Base-by-base conservation (phyloP, 1,140 invertebrate species). In the Euura lappo region DNA sequence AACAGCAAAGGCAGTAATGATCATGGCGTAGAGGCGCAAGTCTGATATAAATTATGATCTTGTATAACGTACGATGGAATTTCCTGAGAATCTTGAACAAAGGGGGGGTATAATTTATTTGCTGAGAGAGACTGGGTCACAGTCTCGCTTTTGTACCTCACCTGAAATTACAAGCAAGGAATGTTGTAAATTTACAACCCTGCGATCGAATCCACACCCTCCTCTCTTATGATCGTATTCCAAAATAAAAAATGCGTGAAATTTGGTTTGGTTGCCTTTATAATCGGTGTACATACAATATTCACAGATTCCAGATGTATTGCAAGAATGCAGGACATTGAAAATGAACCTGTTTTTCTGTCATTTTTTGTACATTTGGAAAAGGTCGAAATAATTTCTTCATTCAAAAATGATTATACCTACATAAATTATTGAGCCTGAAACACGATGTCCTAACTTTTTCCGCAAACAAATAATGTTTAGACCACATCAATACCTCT, bases 161-260 rank as follows among this genome's bases (percentile, higher is more conserved):
- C 51, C 51, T 60, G 51, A 60, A 60, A 60, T 60, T 60, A 60
- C 51, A 60, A 60, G 51, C 51, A 60, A 60, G 51, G 51, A 60
- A 60, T 60, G 51, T 60, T 60, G 51, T 60, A 60, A 60, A 60
- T 60, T 60, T n/a, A 60, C 51, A n/a, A 8, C 51, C 10, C 3
- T n/a, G 28, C 28, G 51, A 60, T 60, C 51, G 51, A 8, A 60
- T n/a, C 28, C 28, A 1, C 28, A 28, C 28, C 28, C 28, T 28
- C 28, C 28, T 28, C 28, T 28, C 28, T 28, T 28, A 28, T 28
- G 28, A 28, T 28, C 51, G 51, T 60, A 60, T 60, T 60, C 51
- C 51, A 28, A 28, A 28, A 28, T 28, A 28, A 28, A 28, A 28
- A 28, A 28, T 28, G 28, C 28, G 28, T 28, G 28, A 28, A 28